These are phyloP conservation scores for Cichladusa arquata DNA, from an alignment of 2,113 vertebrate genomes.

Conservation along the genomic window DNA sequence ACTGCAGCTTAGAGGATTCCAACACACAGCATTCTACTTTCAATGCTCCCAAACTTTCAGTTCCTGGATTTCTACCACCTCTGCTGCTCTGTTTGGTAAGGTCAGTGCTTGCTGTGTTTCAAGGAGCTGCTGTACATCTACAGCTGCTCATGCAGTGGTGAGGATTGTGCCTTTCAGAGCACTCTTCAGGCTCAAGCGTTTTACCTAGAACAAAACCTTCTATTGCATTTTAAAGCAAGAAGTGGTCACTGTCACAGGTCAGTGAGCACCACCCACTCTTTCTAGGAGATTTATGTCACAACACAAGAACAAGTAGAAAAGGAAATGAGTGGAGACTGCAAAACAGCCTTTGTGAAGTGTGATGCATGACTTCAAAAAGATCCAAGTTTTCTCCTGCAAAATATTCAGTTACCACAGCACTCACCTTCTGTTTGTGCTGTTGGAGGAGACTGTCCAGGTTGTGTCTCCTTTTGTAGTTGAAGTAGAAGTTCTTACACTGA, in stretches of 20 bases:
- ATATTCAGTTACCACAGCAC: background rate
- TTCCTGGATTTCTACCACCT: background rate
- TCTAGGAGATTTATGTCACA: background rate
- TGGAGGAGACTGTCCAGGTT: constrained; percentile 96
- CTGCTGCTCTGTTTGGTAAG: background rate
- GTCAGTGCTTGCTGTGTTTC: background rate
- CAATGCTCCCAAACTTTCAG: background rate
- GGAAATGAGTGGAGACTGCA: background rate
- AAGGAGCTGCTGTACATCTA: background rate
- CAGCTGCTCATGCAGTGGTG: background rate
- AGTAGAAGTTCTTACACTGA: constrained; percentile 99
- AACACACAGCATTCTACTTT: background rate
- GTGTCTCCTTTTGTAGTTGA: constrained; percentile 96
- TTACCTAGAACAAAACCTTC: background rate
- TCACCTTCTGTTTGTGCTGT: constrained; percentile 91
- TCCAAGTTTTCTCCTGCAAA: background rate
- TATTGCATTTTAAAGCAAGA: background rate
- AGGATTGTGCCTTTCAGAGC: background rate
- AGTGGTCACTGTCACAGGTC: background rate
- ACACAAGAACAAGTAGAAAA: background rate
- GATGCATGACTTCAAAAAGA: background rate
- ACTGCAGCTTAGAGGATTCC: background rate
- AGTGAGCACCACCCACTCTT: background rate
- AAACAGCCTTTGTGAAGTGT: background rate
- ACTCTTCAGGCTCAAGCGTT: background rate